Conservation (phyloP, 1,140 invertebrate genomes). For the Ceratina australensis region DNA sequence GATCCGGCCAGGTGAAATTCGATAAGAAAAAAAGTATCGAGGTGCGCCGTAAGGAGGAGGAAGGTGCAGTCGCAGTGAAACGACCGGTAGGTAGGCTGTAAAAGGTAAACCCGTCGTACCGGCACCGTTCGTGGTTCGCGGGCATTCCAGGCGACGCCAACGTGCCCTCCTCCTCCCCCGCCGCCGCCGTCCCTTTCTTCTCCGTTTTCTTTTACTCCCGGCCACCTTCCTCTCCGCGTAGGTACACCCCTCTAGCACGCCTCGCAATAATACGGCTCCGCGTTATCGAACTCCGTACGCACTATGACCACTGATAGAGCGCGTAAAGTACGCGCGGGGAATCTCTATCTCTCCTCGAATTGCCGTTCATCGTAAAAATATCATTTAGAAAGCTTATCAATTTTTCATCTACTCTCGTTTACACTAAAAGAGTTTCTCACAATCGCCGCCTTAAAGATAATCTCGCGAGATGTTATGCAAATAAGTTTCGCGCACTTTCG, state of each 20-base stretch:
- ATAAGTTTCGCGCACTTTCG: too few relatives aligned
- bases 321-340: too few relatives aligned
- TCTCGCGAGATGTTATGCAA: too few relatives aligned
- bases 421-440: not conserved
- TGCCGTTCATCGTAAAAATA: not conserved
- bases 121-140: constrained; percentile 73
- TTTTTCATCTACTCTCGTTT: too few relatives aligned
- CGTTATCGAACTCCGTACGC: constrained; percentile 51
- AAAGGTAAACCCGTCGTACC: constrained; percentile 75
- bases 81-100: constrained; percentile 74
- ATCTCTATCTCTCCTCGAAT: too few relatives aligned
- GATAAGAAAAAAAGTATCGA: constrained; percentile 20
- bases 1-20: constrained; percentile 36
- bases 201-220: constrained; percentile 48
- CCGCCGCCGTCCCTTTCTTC: constrained; percentile 49
- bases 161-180: constrained; percentile 65
- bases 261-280: constrained; percentile 66
- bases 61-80: constrained; percentile 68
- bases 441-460: too few relatives aligned
- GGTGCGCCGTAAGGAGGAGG: constrained; percentile 30
- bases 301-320: constrained; percentile 18
- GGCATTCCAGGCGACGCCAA: constrained; percentile 76
- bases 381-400: too few relatives aligned
- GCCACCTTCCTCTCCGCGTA: constrained; percentile 42
- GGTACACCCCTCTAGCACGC: constrained; percentile 51